These are phyloP conservation scores for Lagenorhynchus albirostris DNA, from an alignment of 2,113 vertebrate species.

Conservation along the genomic window DNA sequence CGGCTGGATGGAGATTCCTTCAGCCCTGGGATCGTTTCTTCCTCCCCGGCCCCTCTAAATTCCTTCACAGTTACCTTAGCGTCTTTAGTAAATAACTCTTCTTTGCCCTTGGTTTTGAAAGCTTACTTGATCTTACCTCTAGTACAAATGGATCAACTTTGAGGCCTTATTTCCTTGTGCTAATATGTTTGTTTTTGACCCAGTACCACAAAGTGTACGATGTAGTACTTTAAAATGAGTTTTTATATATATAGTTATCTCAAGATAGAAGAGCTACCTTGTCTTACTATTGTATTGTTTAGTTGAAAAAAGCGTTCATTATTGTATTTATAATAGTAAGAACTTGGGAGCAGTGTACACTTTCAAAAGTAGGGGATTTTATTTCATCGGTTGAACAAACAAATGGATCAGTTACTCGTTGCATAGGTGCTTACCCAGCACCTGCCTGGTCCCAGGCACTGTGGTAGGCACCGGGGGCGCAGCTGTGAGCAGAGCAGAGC, in stretches of 20 bases:
- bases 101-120: not conserved
- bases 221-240: not conserved
- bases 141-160: not conserved
- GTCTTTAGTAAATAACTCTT: too few relatives aligned
- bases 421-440: not conserved
- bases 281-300: not conserved
- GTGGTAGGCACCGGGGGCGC: too few relatives aligned
- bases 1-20: not conserved
- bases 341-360: not conserved
- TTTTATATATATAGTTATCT: not conserved
- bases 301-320: not conserved
- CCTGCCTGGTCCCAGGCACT: too few relatives aligned
- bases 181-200: not conserved
- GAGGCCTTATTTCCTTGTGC: not conserved
- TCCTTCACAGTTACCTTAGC: not conserved
- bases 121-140: not conserved
- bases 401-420: not conserved
- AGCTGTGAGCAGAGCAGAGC: not conserved
- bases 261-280: not conserved
- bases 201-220: too few relatives aligned
- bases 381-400: not conserved
- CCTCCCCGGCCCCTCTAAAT: fast-evolving
- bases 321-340: not conserved
- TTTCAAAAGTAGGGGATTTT: not conserved
- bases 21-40: not conserved